Base-by-base conservation (phyloP, 2,113 vertebrate species). In the Atrichornis clamosus region DNA sequence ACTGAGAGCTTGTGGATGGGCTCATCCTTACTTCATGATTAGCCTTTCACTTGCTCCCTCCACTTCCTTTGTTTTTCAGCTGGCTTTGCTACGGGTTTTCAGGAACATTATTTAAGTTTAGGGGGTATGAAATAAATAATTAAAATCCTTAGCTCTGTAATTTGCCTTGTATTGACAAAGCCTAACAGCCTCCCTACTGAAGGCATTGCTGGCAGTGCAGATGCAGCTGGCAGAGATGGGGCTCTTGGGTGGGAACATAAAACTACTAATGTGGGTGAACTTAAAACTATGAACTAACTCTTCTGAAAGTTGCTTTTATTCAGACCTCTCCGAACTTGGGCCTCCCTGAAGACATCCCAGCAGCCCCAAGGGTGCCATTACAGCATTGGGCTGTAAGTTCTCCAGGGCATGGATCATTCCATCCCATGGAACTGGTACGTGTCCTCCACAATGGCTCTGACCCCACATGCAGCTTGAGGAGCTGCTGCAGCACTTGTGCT, bases 341-440 rank as follows among this genome's bases (percentile, higher is more conserved):
- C 22, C 15, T 46, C 44, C 37, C 56, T 32, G 64, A 67, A 60
- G 56, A 39, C 0, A 0, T 32, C 33, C 32, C 49, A 69, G 64
- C 15, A 27, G 56, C 37, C 33, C 53, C 37, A 62, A 37, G 42
- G 39, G 4, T 72, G 27, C 69, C 30, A 14, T 50, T 35, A 24
- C 11, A 19, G 32, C 0, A 0, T 18, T n/a, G 44, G 2, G 2
- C 26, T 63, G 16, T 8, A 47, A n/a, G 27, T n/a, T 60, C 72
- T 58, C 33, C 52, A 49, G 55, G 23, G 21, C 64, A 44, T 1
- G 32, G 64, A 52, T 33, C 2, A 2, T 44, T 33, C 52, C 19
- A 52, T 39, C 24, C 49, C 62, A 3, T 2, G 6, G 73, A 46
- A 33, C 33, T 46, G 58, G 11, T 68, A 39, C 1, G 0, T 67